These are phyloP conservation scores for Cinclus cinclus DNA, from an alignment of 2,113 vertebrate species.

Conservation along the genomic window DNA sequence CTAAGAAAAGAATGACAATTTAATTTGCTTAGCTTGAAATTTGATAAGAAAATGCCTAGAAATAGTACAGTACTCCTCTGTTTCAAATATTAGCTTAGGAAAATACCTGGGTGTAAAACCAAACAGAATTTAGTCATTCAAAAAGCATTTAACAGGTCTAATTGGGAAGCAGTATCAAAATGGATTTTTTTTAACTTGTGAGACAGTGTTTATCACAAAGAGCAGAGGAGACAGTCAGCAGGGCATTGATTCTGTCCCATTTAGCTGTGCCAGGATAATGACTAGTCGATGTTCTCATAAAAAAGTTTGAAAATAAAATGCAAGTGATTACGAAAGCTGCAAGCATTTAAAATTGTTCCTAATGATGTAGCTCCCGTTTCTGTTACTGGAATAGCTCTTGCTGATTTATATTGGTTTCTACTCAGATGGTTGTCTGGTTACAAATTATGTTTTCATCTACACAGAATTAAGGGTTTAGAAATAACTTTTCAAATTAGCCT, in stretches of 20 bases:
- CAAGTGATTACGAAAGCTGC: conserved; percentile 39
- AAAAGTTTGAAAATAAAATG: conserved; percentile 64
- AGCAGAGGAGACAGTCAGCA: conserved; percentile 46
- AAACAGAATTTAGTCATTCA: conserved; percentile 42
- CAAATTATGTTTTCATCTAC: conserved; percentile 31
- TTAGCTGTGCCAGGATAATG: conserved; percentile 41
- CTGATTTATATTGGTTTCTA: conserved; percentile 43
- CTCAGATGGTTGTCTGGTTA: conserved; percentile 43
- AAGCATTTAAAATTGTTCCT: conserved; percentile 49
- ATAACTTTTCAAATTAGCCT: conserved; percentile 22
- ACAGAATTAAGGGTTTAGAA: conserved; percentile 31
- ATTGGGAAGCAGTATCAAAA: conserved; percentile 68
- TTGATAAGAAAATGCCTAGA: conserved; percentile 17
- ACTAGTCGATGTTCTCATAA: conserved; percentile 56
- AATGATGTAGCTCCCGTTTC: conserved; percentile 30
- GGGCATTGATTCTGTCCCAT: conserved; percentile 63
- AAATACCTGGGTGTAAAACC: conserved; percentile 32
- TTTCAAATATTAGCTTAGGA: conserved; percentile 51
- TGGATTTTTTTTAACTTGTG: conserved; percentile 71
- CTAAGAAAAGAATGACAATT: conserved; percentile 36
- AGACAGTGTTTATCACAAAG: conserved; percentile 68
- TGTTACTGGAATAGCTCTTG: conserved; percentile 36
- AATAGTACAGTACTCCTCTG: neutral
- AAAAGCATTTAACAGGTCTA: conserved; percentile 57
- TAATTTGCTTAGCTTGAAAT: conserved; percentile 25